These are phyloP conservation scores for Oenanthe oenanthe DNA, from an alignment of 2,113 vertebrate genomes.

Conservation along the genomic window DNA sequence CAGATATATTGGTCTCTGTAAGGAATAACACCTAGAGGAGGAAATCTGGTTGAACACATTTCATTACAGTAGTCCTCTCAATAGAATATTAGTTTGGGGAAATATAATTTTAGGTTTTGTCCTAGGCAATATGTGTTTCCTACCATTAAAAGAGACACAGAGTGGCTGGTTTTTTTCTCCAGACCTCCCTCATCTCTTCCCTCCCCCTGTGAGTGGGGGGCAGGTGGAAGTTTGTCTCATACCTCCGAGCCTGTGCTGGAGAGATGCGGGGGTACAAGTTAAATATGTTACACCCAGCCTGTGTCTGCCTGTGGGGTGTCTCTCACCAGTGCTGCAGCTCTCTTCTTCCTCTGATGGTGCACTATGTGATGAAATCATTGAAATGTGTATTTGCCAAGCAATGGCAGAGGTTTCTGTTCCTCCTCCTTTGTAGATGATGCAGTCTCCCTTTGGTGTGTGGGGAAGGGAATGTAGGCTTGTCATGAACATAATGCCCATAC, in stretches of 20 bases:
- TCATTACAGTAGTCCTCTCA: neutral
- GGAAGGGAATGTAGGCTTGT: neutral
- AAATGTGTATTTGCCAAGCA: neutral
- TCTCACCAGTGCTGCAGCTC: neutral
- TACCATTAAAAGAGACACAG: neutral
- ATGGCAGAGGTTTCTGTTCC: neutral
- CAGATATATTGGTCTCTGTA: neutral
- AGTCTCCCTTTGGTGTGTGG: neutral
- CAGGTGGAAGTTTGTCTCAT: neutral
- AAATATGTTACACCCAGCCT: neutral
- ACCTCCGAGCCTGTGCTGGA: rapidly evolving
- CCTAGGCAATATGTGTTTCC: neutral
- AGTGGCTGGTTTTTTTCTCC: neutral
- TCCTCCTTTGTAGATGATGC: neutral
- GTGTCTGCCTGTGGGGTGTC: neutral
- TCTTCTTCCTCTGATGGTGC: neutral
- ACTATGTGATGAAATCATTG: neutral
- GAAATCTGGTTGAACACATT: neutral
- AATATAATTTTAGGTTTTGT: neutral
- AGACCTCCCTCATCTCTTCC: neutral
- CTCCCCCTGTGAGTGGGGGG: rapidly evolving
- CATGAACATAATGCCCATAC: neutral
- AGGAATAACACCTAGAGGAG: neutral
- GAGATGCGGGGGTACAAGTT: neutral
- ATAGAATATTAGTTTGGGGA: neutral